These are phyloP conservation scores for Phataginus tricuspis DNA, from an alignment of 2,797 vertebrate species.

Conservation along the genomic window DNA sequence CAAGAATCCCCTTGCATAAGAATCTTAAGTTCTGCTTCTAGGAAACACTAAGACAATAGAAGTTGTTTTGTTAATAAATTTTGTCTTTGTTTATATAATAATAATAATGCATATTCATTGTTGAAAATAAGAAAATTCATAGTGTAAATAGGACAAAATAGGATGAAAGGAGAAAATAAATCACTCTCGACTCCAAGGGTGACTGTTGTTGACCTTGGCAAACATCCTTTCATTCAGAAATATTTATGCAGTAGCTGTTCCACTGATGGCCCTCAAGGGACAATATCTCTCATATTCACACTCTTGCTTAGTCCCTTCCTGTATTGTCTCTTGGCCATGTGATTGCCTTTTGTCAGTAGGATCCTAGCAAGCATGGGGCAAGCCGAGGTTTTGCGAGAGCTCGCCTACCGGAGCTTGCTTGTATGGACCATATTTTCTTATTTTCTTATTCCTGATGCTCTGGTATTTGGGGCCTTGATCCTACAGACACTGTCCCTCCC, in stretches of 20 bases:
- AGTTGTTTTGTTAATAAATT: background rate
- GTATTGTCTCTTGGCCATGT: background rate
- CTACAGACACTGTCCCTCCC: background rate
- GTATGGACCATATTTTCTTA: background rate
- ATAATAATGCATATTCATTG: background rate
- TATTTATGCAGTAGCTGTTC: background rate
- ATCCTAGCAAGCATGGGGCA: background rate
- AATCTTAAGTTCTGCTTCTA: background rate
- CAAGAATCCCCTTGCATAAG: background rate
- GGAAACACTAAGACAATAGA: background rate
- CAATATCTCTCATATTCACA: background rate
- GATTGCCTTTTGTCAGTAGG: background rate
- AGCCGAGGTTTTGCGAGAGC: background rate
- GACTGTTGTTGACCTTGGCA: background rate
- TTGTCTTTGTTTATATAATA: background rate
- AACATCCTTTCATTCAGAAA: background rate
- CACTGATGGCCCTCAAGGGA: no score
- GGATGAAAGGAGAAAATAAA: background rate
- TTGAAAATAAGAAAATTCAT: background rate
- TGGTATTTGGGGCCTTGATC: background rate
- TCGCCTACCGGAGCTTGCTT: background rate
- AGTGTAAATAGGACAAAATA: background rate
- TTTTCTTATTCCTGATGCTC: background rate
- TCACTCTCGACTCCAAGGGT: background rate
- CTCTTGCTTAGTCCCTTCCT: background rate